A percentile compares a stretch with the other conserved stretches of the same genome.
Conservation (phyloP, 1,140 invertebrate species). For the Plectus sambesii region DNA sequence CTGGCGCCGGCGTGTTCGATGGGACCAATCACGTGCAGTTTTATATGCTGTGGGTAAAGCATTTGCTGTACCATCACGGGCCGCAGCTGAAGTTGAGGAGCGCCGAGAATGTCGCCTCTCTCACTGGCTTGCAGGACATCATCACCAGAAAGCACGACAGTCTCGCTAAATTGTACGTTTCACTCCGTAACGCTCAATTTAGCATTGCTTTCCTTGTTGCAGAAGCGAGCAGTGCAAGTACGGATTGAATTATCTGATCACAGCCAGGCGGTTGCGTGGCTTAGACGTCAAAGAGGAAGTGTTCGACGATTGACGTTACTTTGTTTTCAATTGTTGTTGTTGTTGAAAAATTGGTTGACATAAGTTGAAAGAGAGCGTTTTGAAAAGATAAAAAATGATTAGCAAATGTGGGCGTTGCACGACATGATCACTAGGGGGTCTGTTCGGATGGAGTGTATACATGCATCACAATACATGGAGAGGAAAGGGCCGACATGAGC, state of each 20-base stretch:
- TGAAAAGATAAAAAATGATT: too few species aligned
- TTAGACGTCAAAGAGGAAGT: conserved; percentile 14
- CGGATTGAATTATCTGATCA: conserved; percentile 15
- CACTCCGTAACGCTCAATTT: too few species aligned
- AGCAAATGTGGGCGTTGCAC: too few species aligned
- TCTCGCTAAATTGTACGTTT: conserved; percentile 18
- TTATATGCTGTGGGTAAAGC: conserved; percentile 21
- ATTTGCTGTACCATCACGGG: conserved; percentile 14
- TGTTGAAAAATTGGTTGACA: too few species aligned
- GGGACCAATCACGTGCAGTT: conserved; percentile 3
- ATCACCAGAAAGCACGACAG: conserved; percentile 9
- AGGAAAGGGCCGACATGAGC: too few species aligned
- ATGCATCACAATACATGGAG: too few species aligned
- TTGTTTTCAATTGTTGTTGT: too few species aligned
- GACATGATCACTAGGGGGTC: too few species aligned
- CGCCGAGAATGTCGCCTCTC: background rate
- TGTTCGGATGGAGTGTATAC: too few species aligned
- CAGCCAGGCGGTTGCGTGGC: conserved; percentile 1
- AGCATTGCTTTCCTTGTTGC: too few species aligned
- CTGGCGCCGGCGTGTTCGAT: background rate
- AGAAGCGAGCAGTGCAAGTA: conserved; percentile 18
- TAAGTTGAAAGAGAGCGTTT: too few species aligned
- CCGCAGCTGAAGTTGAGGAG: conserved; percentile 15
- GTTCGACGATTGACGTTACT: too few species aligned
- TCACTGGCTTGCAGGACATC: conserved; percentile 21